Evolutionary conservation across 2,797 vertebrate genomes (phyloP), one percentile per base, ranked within the genome.

Genomic region (Xiphophorus birchmanni): DNA sequence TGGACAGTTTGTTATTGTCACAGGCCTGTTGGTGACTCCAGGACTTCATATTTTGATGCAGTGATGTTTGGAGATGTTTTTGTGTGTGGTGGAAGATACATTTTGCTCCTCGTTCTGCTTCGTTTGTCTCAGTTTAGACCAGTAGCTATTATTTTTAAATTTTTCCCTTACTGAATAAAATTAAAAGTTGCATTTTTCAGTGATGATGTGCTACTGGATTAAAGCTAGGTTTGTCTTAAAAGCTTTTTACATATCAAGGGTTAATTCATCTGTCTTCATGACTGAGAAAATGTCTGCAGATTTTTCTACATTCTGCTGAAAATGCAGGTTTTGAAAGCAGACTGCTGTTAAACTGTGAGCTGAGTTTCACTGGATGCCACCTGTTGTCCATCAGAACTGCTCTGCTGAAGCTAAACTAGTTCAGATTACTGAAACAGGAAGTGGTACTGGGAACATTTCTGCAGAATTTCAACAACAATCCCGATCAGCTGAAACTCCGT

Each of bases 401-500:
- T 15, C 26, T 6, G 21, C 18, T 54, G 35, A 65, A 18, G 45
- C 23, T 69, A 11, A 50, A 3, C 4, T 32, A 2, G 47, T 52
- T 42, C 58, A 40, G 67, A 4, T 71, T 13, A 3, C 23, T 37
- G 45, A 65, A 79, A 54, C 32, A 47, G 23, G 65, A 79, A 79
- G 44, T 76, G 0, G 42, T 0, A 32, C 32, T 32, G 32, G 32
- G 13, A 4, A 11, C 48, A 44, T 79, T n/a, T 50, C 29, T 77
- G 76, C 26, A n/a, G 11, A n/a, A 2, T 82, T 80, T 81, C 15
- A 21, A 4, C 32, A 47, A 12, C 0, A n/a, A 45, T 52, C n/a
- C 12, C 10, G 37, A 71, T 58, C 42, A 58, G 29, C 78, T 82
- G 73, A 82, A 50, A 60, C 5, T 6, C n/a, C 21, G 58, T 80